Base-by-base conservation (phyloP, 2,888 invertebrate species). In the Cephonodes hylas region DNA sequence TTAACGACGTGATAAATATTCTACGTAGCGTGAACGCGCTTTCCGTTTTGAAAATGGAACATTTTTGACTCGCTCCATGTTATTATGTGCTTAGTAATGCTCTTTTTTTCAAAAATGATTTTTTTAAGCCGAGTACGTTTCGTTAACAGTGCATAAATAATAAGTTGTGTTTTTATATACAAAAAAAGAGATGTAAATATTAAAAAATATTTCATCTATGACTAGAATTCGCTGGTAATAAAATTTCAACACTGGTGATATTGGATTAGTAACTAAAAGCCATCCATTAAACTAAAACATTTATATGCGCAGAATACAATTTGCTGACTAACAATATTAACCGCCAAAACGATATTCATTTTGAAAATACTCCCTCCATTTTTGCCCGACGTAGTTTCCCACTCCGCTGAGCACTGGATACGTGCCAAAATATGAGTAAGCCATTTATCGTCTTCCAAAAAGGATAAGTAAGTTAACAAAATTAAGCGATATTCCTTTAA, bases 1-100 rank as follows among this genome's bases (percentile, higher is more conserved):
- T 66, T 68, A 68, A 69, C 67, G 71, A 68, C 63, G 63, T 66
- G 64, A 75, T 74, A 68, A 71, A 74, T 64, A 70, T 76, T 56
- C 61, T 44, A 27, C 44, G 45, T 44, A 45, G 57, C 58, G 58
- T 57, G 60, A 53, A 42, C 60, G 60, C 42, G 42, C 53, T 60
- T 60, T 60, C 27, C 42, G 62, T 64, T 66, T 60, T 63, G 42
- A 66, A 66, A 68, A 69, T 62, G 60, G 58, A 67, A 63, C 56
- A 58, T 62, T 63, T 53, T 53, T 53, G 48, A 27, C 15, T 18
- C 15, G 23, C 7, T 48, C 5, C 27, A 8, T 22, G 45, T 13
- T 44, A 4, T 48, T 3, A 25, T 53, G 27, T n/a, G 25, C 27
- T 25, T 53, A n/a, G 23, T 38, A 10, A 10, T 31, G 31, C 31